Percentiles rank a stretch among this genome's conserved stretches.
These are phyloP conservation scores for Trachelus tabidus DNA, from an alignment of 2,888 invertebrate species.

Conservation along the genomic window DNA sequence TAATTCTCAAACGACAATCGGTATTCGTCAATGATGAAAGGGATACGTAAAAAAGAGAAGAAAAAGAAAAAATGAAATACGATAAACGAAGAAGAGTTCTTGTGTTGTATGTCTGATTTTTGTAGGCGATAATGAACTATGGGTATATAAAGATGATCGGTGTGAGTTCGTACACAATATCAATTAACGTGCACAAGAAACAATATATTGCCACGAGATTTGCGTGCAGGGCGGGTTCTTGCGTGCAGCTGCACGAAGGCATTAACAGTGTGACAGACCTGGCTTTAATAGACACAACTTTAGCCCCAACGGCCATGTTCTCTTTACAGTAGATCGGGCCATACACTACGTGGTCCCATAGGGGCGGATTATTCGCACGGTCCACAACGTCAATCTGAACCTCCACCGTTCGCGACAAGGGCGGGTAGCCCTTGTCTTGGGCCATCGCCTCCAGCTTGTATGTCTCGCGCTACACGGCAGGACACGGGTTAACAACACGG, in stretches of 20 bases:
- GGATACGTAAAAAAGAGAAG: not conserved
- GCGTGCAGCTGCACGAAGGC: conserved; percentile 61
- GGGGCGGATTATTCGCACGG: conserved; percentile 97
- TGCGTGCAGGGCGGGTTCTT: conserved; percentile 65
- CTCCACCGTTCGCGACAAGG: conserved; percentile 95
- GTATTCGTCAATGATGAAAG: not conserved
- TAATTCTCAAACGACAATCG: not conserved
- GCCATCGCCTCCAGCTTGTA: conserved; percentile 99
- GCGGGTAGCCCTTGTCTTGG: conserved; percentile 96
- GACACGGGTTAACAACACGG: conserved; percentile 68
- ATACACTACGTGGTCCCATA: conserved; percentile 96
- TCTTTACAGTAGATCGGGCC: conserved; percentile 98
- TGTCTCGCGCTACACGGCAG: conserved; percentile 88
- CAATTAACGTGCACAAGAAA: conserved; percentile 66
- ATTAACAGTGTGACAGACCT: conserved; percentile 82
- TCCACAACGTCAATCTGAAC: conserved; percentile 99
- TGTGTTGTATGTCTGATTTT: conserved; percentile 11
- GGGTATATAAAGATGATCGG: conserved; percentile 21
- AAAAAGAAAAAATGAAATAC: not conserved
- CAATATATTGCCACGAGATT: conserved; percentile 65
- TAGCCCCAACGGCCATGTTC: conserved; percentile 97
- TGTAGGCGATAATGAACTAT: conserved; percentile 30
- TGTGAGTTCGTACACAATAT: conserved; percentile 64
- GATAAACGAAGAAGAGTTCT: conserved; percentile 6
- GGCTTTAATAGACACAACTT: conserved; percentile 98